Conservation (phyloP, 1,140 invertebrate genomes). For the Harlomillsia oculata region DNA sequence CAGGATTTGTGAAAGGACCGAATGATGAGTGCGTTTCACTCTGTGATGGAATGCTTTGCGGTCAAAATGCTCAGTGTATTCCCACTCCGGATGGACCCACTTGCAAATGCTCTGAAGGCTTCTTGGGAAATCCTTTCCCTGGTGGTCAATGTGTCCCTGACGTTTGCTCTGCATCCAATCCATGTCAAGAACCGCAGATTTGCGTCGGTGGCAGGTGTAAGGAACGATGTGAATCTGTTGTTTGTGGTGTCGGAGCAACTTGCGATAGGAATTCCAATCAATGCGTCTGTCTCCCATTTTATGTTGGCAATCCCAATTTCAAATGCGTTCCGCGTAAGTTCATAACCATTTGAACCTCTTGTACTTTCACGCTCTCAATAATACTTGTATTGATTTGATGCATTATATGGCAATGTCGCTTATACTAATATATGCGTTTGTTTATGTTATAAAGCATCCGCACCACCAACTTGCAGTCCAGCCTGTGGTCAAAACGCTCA, state of each 20-base stretch:
- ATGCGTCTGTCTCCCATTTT: slow-evolving; percentile 75
- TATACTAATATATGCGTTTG: not conserved
- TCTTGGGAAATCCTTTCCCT: slow-evolving; percentile 79
- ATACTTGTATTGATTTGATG: not conserved
- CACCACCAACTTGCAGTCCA: slow-evolving; percentile 67
- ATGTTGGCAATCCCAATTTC: slow-evolving; percentile 76
- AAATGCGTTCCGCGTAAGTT: slow-evolving; percentile 83
- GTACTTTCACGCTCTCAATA: not conserved
- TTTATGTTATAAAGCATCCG: slow-evolving; percentile 49
- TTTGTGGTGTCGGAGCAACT: slow-evolving; percentile 69
- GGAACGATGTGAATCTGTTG: slow-evolving; percentile 67
- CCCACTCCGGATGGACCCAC: slow-evolving; percentile 73
- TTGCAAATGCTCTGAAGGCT: slow-evolving; percentile 75
- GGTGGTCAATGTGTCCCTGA: slow-evolving; percentile 71
- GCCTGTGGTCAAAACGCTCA: slow-evolving; percentile 70
- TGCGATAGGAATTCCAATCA: slow-evolving; percentile 69
- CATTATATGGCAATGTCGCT: not conserved
- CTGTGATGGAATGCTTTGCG: slow-evolving; percentile 70
- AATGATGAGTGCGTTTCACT: slow-evolving; percentile 70
- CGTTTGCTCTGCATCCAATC: slow-evolving; percentile 61
- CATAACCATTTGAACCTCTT: not conserved
- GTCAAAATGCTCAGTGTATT: slow-evolving; percentile 71
- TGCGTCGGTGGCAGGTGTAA: slow-evolving; percentile 77
- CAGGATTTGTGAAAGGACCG: slow-evolving; percentile 64
- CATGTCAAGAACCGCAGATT: slow-evolving; percentile 64